Evolutionary conservation across 2,888 invertebrate species (phyloP), one percentile per base, ranked within the genome.

Genomic region (Azorinus chamasolen): DNA sequence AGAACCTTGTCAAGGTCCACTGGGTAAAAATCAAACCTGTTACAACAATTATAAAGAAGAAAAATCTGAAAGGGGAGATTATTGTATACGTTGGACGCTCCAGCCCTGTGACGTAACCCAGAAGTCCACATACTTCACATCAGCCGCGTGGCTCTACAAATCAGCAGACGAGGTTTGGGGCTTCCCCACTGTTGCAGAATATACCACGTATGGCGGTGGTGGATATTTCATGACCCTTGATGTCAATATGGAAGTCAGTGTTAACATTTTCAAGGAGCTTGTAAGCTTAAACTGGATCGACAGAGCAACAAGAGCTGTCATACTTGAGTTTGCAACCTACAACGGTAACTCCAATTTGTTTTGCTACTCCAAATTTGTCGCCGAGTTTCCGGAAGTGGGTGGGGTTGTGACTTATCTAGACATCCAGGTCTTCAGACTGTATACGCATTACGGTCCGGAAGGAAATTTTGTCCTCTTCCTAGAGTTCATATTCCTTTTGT

Each of bases 241-340:
- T 32, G 80, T 80, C n/a, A 80, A 80, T 59, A 58, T 48, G 18
- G 76, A 80, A 4, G 80, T 80, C 0, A 70, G 76, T 24, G 27
- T 54, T 4, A 70, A 63, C 24, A 80, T 80, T n/a, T 80, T 80
- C 59, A n/a, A 53, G n/a, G 80, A 80, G 50, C 76, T 91, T 5
- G 54, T 76, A 2, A 24, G 71, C 2, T 54, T 71, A 43, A 55
- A 71, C 8, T 91, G 91, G 91, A 73, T 91, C 22, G 90, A 91
- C 62, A 57, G 83, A 25, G 81, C 83, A 45, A 90, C 91, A 2
- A 75, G 90, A 10, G 90, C 88, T 10, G 85, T 91, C 5, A 88
- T 91, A 50, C 58, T 91, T 6, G 91, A 91, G 71, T 89, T 90
- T 66, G 88, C 89, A n/a, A 50, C 91, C 20, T 91, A 87, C 69